phyloP scores from a whole-genome alignment of 2,797 vertebrate genomes.

The Etheostoma perlongum region DNA sequence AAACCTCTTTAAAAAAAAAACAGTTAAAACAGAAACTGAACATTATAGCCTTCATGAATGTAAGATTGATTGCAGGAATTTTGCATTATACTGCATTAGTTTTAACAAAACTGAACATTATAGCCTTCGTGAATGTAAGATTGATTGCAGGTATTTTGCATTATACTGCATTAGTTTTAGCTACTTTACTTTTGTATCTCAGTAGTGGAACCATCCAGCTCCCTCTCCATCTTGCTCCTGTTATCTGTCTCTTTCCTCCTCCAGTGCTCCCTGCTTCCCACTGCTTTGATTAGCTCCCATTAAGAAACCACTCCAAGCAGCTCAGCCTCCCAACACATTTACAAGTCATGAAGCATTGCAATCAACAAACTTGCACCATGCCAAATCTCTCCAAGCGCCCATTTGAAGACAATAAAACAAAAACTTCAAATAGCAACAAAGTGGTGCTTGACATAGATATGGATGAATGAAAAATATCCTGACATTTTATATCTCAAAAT shows the following conservation, averaged over 20 bases:
- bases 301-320: slow-evolving; percentile 59
- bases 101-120: neutral
- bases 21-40: neutral
- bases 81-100: neutral
- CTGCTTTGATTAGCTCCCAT: slow-evolving; percentile 68
- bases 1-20: neutral
- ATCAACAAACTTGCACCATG: slow-evolving; percentile 61
- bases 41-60: neutral
- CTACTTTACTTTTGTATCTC: neutral
- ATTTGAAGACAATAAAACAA: slow-evolving; percentile 52
- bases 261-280: slow-evolving; percentile 23
- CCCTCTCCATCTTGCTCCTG: slow-evolving; percentile 35
- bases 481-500: slow-evolving; percentile 57
- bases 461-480: slow-evolving; percentile 44
- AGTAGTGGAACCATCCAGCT: slow-evolving; percentile 4
- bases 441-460: slow-evolving; percentile 58
- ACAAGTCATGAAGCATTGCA: slow-evolving; percentile 67
- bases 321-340: slow-evolving; percentile 58
- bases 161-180: slow-evolving; percentile 1
- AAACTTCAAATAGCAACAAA: slow-evolving; percentile 59
- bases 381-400: slow-evolving; percentile 43
- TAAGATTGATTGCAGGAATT: neutral
- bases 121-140: neutral
- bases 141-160: slow-evolving; percentile 2
- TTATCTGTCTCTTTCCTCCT: slow-evolving; percentile 41